A percentile compares a stretch with the other conserved stretches of the same genome.
phyloP scores from a whole-genome alignment of 2,113 vertebrate species.

The Garra rufa region DNA sequence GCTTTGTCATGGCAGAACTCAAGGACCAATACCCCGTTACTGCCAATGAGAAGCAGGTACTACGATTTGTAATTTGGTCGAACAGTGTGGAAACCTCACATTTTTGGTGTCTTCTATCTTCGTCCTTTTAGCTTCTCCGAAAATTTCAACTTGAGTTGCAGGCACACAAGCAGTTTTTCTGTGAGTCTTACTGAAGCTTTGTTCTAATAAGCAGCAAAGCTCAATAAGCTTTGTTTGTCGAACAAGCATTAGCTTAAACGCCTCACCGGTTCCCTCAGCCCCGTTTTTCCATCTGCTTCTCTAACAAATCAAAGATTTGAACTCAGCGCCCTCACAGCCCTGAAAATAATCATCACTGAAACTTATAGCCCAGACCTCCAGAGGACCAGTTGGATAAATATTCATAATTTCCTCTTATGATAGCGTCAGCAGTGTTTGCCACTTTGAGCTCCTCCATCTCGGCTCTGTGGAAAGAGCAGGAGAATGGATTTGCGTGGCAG shows the following conservation, averaged over 20 bases:
- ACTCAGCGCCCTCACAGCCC: not conserved
- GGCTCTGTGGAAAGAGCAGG: constrained; percentile 15
- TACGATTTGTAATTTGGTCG: not conserved
- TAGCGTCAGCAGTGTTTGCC: constrained; percentile 33
- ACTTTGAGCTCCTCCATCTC: constrained; percentile 29
- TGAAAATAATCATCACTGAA: constrained; percentile 15
- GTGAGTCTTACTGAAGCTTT: not conserved
- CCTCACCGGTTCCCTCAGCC: not conserved
- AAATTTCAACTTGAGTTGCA: not conserved
- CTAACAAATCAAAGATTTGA: constrained; percentile 11
- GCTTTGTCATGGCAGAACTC: constrained; percentile 91
- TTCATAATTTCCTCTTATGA: constrained; percentile 30
- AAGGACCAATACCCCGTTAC: constrained; percentile 84
- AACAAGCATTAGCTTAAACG: constrained; percentile 33
- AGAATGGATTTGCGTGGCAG: constrained; percentile 31
- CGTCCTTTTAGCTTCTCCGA: not conserved
- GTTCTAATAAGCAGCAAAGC: constrained; percentile 24
- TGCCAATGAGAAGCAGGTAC: constrained; percentile 58
- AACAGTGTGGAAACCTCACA: not conserved
- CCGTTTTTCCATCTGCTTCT: not conserved
- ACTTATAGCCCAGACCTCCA: constrained; percentile 9
- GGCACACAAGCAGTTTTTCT: not conserved
- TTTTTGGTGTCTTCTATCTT: not conserved
- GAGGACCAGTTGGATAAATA: constrained; percentile 32
- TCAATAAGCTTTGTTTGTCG: constrained; percentile 22